phyloP scores from a whole-genome alignment of 2,888 invertebrate genomes.

The Oligia strigilis region DNA sequence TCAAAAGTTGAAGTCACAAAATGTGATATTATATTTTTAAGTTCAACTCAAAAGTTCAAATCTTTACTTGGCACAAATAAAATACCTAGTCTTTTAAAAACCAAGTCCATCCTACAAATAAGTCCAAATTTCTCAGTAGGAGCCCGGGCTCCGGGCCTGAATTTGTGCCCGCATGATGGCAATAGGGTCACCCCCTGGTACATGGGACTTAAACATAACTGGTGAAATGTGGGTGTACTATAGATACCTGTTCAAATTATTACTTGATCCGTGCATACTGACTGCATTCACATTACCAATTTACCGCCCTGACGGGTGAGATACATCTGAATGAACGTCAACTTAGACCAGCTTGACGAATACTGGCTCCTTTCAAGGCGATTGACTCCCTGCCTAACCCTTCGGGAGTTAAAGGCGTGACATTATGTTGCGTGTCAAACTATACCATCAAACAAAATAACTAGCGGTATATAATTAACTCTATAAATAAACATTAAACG shows the following conservation, averaged over 20 bases:
- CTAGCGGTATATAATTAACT: slow-evolving; percentile 8
- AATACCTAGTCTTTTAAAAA: not conserved
- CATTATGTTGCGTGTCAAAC: not conserved
- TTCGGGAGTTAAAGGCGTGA: not conserved
- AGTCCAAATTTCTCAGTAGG: not conserved
- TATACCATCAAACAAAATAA: not conserved
- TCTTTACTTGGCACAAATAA: slow-evolving; percentile 12
- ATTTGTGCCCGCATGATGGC: not conserved
- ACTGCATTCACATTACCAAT: not conserved
- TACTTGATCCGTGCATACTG: not conserved
- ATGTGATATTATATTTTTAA: not conserved
- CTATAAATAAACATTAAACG: slow-evolving; percentile 16
- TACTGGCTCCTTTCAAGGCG: not conserved
- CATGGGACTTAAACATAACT: not conserved
- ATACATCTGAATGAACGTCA: not conserved
- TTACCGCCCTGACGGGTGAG: not conserved
- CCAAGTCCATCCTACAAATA: not conserved
- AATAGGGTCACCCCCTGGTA: not conserved
- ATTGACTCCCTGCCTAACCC: not conserved
- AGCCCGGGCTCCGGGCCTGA: not conserved
- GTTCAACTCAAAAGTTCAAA: slow-evolving; percentile 3
- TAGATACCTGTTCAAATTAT: not conserved
- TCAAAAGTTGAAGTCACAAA: not conserved
- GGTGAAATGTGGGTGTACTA: not conserved
- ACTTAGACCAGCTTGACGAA: not conserved